Percentiles rank a stretch among this genome's conserved stretches.
phyloP scores from a whole-genome alignment of 2,888 invertebrate species.

The Agapostemon virescens region DNA sequence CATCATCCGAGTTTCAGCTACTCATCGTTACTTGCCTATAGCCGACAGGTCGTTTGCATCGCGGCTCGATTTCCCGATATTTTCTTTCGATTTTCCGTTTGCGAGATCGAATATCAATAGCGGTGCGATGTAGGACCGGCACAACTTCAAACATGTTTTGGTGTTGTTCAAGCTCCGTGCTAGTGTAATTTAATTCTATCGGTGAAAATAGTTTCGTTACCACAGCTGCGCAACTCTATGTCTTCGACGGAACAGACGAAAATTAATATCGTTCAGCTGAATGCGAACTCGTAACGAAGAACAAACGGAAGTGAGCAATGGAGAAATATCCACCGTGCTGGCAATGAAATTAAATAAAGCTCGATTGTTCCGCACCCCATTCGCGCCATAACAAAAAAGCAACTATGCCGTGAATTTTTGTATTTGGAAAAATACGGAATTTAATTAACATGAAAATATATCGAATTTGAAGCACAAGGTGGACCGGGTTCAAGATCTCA shows the following conservation, averaged over 20 bases:
- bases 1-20: neutral
- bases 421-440: too few species aligned
- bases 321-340: neutral
- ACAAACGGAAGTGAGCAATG: neutral
- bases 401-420: constrained; percentile 41
- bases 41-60: neutral
- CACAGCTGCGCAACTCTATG: constrained; percentile 8
- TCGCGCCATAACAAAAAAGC: constrained; percentile 41
- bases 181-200: constrained; percentile 36
- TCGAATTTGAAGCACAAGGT: neutral
- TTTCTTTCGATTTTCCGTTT: constrained; percentile 5
- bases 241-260: constrained; percentile 24
- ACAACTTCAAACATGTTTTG: constrained; percentile 16
- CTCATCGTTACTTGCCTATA: neutral
- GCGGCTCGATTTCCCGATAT: neutral
- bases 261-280: constrained; percentile 38
- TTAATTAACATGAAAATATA: too few species aligned
- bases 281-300: neutral
- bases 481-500: too few species aligned
- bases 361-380: constrained; percentile 31
- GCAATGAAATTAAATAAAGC: constrained; percentile 45
- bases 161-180: constrained; percentile 24
- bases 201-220: constrained; percentile 46
- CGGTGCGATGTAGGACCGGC: neutral
- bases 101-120: constrained; percentile 48